Conservation (phyloP, 2,888 invertebrate species). For the Gnatocerus cornutus region DNA sequence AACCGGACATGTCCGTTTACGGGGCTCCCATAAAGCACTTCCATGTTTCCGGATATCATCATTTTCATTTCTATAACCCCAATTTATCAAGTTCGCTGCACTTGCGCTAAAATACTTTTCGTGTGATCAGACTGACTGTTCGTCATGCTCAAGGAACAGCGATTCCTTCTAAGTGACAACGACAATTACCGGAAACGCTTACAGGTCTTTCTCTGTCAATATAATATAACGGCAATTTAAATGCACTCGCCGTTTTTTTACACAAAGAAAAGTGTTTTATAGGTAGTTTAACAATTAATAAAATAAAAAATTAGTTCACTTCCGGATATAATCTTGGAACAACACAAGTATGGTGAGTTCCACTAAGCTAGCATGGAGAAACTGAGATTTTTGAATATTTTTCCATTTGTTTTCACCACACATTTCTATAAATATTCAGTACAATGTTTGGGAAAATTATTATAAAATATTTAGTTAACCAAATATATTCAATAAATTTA, state of each 20-base stretch:
- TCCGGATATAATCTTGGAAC: no score
- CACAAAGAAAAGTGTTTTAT: background rate
- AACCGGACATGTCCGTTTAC: slow-evolving; percentile 69
- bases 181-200: slow-evolving; percentile 64
- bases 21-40: slow-evolving; percentile 70
- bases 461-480: no score
- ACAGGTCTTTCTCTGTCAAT: slow-evolving; percentile 53
- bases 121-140: slow-evolving; percentile 44
- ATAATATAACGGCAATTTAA: slow-evolving; percentile 44
- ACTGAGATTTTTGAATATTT: no score
- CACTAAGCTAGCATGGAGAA: no score
- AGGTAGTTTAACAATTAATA: background rate
- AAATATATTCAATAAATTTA: no score
- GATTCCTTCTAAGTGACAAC: slow-evolving; percentile 57
- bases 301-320: no score
- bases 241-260: background rate
- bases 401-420: no score
- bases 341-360: no score
- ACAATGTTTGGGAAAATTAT: no score
- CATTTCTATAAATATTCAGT: no score
- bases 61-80: slow-evolving; percentile 68
- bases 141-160: slow-evolving; percentile 47
- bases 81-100: slow-evolving; percentile 59
- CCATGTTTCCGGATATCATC: slow-evolving; percentile 70
- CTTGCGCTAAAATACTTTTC: slow-evolving; percentile 50